phyloP scores from a whole-genome alignment of 2,797 vertebrate species.

The Scolopax rusticola region DNA sequence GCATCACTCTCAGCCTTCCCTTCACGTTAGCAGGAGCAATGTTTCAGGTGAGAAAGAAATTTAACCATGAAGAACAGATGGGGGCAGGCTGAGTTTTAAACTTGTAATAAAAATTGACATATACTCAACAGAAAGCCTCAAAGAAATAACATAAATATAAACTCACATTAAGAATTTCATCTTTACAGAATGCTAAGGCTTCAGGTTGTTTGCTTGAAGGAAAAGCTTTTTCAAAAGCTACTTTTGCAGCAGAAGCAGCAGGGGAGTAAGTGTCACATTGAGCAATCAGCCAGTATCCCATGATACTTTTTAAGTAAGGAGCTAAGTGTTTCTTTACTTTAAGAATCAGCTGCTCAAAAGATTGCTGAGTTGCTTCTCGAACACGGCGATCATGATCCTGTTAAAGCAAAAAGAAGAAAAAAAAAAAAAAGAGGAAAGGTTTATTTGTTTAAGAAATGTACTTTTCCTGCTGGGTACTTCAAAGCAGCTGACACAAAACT shows the following conservation, averaged over 20 bases:
- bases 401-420: not conserved
- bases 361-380: slow-evolving; percentile 94
- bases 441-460: not conserved
- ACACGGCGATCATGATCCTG: slow-evolving; percentile 96
- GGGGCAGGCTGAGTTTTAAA: not conserved
- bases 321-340: slow-evolving; percentile 96
- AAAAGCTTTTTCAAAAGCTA: slow-evolving; percentile 94
- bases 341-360: slow-evolving; percentile 93
- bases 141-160: not conserved
- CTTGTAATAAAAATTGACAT: not conserved
- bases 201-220: slow-evolving; percentile 92
- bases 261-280: slow-evolving; percentile 94
- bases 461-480: not conserved
- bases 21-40: not conserved
- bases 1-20: not conserved
- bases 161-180: slow-evolving; percentile 94
- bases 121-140: not conserved
- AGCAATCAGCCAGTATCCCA: slow-evolving; percentile 97
- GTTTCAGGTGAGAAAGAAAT: not conserved
- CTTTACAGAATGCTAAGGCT: slow-evolving; percentile 95
- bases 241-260: slow-evolving; percentile 90
- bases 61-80: not conserved
- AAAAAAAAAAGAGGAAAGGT: not conserved
- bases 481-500: not conserved
- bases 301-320: slow-evolving; percentile 94